Percentiles rank a stretch among this genome's conserved stretches.
Conservation (phyloP, 2,113 vertebrate species). For the Girardinichthys multiradiatus region DNA sequence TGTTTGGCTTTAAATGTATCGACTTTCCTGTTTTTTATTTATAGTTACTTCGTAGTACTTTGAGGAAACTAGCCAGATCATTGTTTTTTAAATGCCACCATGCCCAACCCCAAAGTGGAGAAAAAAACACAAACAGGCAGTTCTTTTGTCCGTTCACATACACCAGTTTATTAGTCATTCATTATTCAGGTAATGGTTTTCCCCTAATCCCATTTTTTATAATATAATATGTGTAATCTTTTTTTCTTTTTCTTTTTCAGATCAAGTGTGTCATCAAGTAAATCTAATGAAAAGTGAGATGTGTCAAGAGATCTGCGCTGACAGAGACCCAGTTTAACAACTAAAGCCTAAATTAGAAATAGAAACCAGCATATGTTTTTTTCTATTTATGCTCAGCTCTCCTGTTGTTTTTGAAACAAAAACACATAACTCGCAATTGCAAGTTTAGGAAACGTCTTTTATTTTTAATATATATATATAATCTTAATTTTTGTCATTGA, state of each 20-base stretch:
- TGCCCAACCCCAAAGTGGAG: not conserved
- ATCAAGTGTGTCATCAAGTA: conserved; percentile 16
- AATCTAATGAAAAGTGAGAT: conserved; percentile 23
- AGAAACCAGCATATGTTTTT: not conserved
- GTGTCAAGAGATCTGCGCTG: not conserved
- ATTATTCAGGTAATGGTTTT: not conserved
- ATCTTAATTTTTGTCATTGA: not conserved
- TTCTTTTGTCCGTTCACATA: no score
- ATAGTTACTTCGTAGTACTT: not conserved
- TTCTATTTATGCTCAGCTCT: not conserved
- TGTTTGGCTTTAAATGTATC: not conserved
- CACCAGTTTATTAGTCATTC: not conserved
- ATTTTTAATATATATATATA: not conserved
- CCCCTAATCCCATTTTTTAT: not conserved
- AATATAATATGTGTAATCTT: not conserved
- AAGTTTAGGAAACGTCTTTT: not conserved
- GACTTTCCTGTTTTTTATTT: not conserved
- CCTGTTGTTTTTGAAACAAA: not conserved
- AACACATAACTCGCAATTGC: not conserved
- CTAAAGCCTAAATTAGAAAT: not conserved
- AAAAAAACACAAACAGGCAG: no score
- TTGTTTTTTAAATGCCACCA: not conserved
- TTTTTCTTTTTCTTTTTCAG: conserved; percentile 40
- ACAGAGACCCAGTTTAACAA: not conserved
- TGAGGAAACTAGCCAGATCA: not conserved